These are phyloP conservation scores for Conops quadrifasciatus DNA, from an alignment of 2,888 invertebrate species.

Conservation along the genomic window DNA sequence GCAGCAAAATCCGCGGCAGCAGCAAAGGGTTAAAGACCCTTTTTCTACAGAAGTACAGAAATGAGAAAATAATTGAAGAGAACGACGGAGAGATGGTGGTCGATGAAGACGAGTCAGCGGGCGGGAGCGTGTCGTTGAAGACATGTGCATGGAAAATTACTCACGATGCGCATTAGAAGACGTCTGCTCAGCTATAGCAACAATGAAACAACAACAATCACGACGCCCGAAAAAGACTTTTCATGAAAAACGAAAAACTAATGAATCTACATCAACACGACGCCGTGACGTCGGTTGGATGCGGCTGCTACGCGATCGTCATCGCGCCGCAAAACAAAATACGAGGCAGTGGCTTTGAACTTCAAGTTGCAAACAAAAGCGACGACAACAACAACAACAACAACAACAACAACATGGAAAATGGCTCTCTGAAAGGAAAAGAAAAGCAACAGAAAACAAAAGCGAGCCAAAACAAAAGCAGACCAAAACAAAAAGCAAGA, in stretches of 20 bases:
- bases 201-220: background rate
- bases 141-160: slow-evolving; percentile 33
- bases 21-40: slow-evolving; percentile 62
- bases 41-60: slow-evolving; percentile 22
- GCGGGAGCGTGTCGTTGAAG: slow-evolving; percentile 12
- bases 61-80: background rate
- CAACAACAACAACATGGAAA: slow-evolving; percentile 7
- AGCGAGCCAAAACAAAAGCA: slow-evolving; percentile 12
- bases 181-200: background rate
- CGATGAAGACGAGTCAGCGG: background rate
- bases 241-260: slow-evolving; percentile 8
- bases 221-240: background rate
- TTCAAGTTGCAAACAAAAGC: slow-evolving; percentile 14
- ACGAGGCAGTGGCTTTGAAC: slow-evolving; percentile 35
- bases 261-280: slow-evolving; percentile 32
- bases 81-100: background rate
- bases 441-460: too few relatives aligned
- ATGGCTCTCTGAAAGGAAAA: slow-evolving; percentile 15
- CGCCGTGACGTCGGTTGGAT: slow-evolving; percentile 4
- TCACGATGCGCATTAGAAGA: slow-evolving; percentile 30
- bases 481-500: slow-evolving; percentile 18
- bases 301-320: slow-evolving; percentile 28
- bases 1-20: too few relatives aligned
- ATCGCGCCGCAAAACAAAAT: slow-evolving; percentile 15
- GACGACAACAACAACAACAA: slow-evolving; percentile 17